Evolutionary conservation across 2,888 invertebrate genomes (phyloP).

Genomic region (Eustalomyia histrio): DNA sequence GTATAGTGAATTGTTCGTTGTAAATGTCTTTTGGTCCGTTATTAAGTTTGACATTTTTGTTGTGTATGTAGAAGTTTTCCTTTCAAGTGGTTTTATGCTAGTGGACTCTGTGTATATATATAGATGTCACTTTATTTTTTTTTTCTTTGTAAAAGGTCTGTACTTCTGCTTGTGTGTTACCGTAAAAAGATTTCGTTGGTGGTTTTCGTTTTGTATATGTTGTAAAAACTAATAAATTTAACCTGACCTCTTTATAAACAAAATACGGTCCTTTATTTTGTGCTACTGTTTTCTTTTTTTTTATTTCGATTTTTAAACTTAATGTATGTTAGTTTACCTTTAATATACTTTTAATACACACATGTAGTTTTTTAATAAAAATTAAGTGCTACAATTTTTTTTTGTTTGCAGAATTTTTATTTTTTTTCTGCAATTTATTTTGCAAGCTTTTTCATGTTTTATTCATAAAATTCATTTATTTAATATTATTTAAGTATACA

Average conservation of each 20-base stretch:
- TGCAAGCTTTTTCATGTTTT: too few relatives aligned
- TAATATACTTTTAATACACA: too few relatives aligned
- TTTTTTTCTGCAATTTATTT: too few relatives aligned
- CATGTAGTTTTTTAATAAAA: too few relatives aligned
- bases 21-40: not conserved
- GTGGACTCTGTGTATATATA: not conserved
- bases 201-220: not conserved
- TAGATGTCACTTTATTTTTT: not conserved
- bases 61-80: not conserved
- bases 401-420: too few relatives aligned
- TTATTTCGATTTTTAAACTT: too few relatives aligned
- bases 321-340: too few relatives aligned
- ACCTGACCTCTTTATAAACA: not conserved
- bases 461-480: too few relatives aligned
- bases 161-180: not conserved
- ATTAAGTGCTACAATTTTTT: too few relatives aligned
- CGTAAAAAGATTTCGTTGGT: not conserved
- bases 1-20: not conserved
- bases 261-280: too few relatives aligned
- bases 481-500: too few relatives aligned
- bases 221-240: not conserved
- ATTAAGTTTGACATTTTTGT: slow-evolving; percentile 2
- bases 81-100: not conserved
- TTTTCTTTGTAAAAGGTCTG: not conserved
- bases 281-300: too few relatives aligned